phyloP scores from a whole-genome alignment of 2,113 vertebrate genomes.

The Sebastes fasciatus region DNA sequence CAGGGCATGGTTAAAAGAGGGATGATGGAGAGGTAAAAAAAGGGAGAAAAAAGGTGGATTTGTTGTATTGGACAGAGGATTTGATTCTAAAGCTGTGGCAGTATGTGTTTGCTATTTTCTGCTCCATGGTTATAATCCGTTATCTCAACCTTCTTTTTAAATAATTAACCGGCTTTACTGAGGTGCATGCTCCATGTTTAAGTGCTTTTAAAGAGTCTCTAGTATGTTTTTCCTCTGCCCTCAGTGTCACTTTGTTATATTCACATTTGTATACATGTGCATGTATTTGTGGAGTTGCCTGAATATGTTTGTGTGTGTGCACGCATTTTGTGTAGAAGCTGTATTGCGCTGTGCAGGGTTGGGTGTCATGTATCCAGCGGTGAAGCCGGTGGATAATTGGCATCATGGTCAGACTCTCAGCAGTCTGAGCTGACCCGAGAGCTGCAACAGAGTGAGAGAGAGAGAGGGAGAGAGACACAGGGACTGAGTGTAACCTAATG shows the following conservation, averaged over 20 bases:
- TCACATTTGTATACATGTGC: slow-evolving; percentile 29
- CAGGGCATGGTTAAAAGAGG: slow-evolving; percentile 71
- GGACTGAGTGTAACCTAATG: slow-evolving; percentile 53
- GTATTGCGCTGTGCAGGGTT: slow-evolving; percentile 36
- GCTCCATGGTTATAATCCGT: not conserved
- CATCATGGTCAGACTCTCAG: slow-evolving; percentile 72
- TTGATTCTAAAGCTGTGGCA: slow-evolving; percentile 48
- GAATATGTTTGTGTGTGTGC: slow-evolving; percentile 30
- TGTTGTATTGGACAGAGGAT: slow-evolving; percentile 48
- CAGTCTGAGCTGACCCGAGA: slow-evolving; percentile 71
- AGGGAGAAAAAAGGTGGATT: slow-evolving; percentile 57
- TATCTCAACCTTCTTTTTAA: not conserved
- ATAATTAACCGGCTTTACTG: not conserved
- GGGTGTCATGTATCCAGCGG: slow-evolving; percentile 68
- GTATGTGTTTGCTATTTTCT: slow-evolving; percentile 15
- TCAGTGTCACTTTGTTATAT: slow-evolving; percentile 25
- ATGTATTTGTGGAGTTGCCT: slow-evolving; percentile 26
- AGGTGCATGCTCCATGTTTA: not conserved
- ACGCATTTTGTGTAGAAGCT: slow-evolving; percentile 35
- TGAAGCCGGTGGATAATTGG: slow-evolving; percentile 75
- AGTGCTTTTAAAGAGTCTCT: not conserved
- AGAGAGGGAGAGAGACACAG: slow-evolving; percentile 54
- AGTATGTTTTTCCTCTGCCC: not conserved
- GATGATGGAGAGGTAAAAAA: slow-evolving; percentile 69
- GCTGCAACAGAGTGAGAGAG: slow-evolving; percentile 59